These are phyloP conservation scores for Dasysyrphus albostriatus DNA, from an alignment of 2,888 invertebrate genomes.

Conservation along the genomic window DNA sequence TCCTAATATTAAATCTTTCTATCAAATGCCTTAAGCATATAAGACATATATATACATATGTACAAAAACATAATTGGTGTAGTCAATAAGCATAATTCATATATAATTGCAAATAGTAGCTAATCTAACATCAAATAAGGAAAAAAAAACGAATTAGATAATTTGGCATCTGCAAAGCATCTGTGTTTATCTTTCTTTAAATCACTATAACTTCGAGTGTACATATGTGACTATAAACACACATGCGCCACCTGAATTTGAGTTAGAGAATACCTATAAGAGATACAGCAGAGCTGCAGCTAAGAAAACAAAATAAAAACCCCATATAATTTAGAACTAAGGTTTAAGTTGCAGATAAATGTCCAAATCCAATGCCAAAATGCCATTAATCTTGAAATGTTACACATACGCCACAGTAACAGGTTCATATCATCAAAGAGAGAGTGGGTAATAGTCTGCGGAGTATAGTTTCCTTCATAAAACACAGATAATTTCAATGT, in stretches of 20 bases:
- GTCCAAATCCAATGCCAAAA: constrained; percentile 43
- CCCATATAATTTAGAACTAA: constrained; percentile 15
- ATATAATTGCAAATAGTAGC: neutral
- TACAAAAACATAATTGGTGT: too few species aligned
- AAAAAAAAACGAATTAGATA: constrained; percentile 1
- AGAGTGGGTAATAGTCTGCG: neutral
- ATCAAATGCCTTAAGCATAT: neutral
- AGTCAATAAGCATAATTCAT: neutral
- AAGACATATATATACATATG: too few species aligned
- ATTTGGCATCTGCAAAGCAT: constrained; percentile 29
- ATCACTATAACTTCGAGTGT: constrained; percentile 15
- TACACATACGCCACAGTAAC: constrained; percentile 57
- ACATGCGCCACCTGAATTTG: constrained; percentile 7
- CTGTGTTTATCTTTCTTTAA: constrained; percentile 19
- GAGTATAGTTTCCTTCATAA: neutral
- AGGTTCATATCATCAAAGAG: neutral
- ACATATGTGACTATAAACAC: neutral
- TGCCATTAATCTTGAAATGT: constrained; percentile 64
- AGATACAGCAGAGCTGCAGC: neutral
- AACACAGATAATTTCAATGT: neutral
- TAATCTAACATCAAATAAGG: constrained; percentile 10
- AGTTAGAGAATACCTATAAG: neutral
- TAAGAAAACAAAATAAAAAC: neutral
- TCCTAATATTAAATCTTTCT: neutral
- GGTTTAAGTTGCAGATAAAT: constrained; percentile 45